Base-by-base conservation (phyloP, 2,113 vertebrate genomes). In the Etia nguti region DNA sequence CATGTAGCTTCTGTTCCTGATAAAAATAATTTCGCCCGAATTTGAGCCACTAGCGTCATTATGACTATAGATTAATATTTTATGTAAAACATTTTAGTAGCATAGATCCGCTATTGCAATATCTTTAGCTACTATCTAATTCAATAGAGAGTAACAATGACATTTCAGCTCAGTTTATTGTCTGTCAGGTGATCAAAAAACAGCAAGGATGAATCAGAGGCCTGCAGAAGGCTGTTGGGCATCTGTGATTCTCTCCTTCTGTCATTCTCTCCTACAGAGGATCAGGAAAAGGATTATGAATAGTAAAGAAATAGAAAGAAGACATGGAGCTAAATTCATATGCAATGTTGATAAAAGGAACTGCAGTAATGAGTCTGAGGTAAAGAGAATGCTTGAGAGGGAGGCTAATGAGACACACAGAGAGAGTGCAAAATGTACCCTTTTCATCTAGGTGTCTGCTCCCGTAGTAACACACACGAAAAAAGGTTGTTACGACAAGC, bases 321-420 rank as follows among this genome's bases (percentile, higher is more conserved):
- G 52, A 83, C 77, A 82, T 12, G 26, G 50, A 87, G 50, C 43
- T 87, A 82, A 90, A 92, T 73, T 88, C 41, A 81, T 80, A 81
- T 77, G 46, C 20, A 9, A 38, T 80, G 82, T 79, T 90, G 90
- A 89, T 93, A 88, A 92, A 92, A 92, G 89, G 36, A 60, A 62
- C 13, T 59, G 83, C 10, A 16, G 83, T 94, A 92, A 95, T 93
- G 89, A 93, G 91, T 13, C n/a, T 34, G 83, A 89, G 90, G 56
- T 85, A 83, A 89, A 85, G 84, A 86, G 82, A 85, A 79, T 79
- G 75, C 38, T 29, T 79, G 86, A 81, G 79, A 81, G 77, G 36
- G 22, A 80, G 38, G 57, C 62, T 92, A 81, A 89, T 91, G 85
- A 88, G 79, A 85, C 22, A 84, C 24, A 77, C 4, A 87, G 46